Base-by-base conservation (phyloP, 2,797 vertebrate genomes). In the Coccyzus lansbergi region DNA sequence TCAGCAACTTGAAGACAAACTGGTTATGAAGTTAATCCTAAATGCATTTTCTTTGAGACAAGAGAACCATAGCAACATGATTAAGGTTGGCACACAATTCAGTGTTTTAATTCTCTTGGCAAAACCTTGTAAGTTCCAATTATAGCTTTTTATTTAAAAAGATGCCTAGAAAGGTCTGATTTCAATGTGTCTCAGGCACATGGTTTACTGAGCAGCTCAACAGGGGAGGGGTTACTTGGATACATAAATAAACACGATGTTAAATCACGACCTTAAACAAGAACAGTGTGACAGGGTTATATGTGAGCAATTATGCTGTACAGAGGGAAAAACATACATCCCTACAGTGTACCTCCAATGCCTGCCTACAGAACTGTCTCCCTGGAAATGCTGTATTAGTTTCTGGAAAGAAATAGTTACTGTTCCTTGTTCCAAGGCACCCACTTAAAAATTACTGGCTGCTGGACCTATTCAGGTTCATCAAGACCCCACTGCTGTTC, bases 61-160 rank as follows among this genome's bases (percentile, higher is more conserved):
- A 68, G 91, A 96, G 87, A 96, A 92, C 91, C 95, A 94, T 88
- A 91, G 94, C 93, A 96, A 93, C 93, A 4, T 46, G 84, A 93
- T 91, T 93, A 93, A 91, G 88, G 58, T 79, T 96, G 94, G 92
- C 88, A 93, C 71, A 74, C 40, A 7, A 93, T 74, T 59, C 89
- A 83, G 38, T 63, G 78, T 81, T 94, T 91, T 92, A 91, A 85
- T 89, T 95, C 85, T 92, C 91, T 91, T 94, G 89, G 91, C 91
- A 95, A 93, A 96, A 95, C 71, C 60, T 83, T 95, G 2, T 46
- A 85, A 44, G 70, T 90, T 91, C 94, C 79, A 90, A 93, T 93
- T 92, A 93, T 86, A 96, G 89, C 64, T 6, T 29, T 22, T 72
- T 17, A n/a, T 74, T 77, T 28, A 44, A 63, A 83, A 36, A 86